Evolutionary conservation across 2,113 vertebrate genomes (phyloP).

Genomic region (Odontesthes bonariensis): DNA sequence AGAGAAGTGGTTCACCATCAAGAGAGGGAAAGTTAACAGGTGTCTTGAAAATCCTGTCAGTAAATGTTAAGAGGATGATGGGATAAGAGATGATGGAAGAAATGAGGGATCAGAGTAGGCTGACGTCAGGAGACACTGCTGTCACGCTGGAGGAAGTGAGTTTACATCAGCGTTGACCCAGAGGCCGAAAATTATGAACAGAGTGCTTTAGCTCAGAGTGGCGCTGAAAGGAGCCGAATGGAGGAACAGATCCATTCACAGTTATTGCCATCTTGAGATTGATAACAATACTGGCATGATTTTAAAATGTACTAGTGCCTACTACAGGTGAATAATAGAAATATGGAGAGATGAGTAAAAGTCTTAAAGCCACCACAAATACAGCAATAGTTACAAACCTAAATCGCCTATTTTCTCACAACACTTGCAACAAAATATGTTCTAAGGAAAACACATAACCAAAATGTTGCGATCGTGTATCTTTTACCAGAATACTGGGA

Average conservation of each 20-base stretch:
- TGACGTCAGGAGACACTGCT: slow-evolving; percentile 18
- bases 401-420: too few relatives aligned
- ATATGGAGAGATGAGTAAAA: too few relatives aligned
- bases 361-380: too few relatives aligned
- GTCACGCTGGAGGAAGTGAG: slow-evolving; percentile 21
- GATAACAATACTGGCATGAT: too few relatives aligned
- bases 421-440: too few relatives aligned
- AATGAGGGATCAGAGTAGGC: slow-evolving; percentile 20
- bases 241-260: slow-evolving; percentile 30
- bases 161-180: slow-evolving; percentile 54
- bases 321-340: too few relatives aligned
- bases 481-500: too few relatives aligned
- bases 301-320: too few relatives aligned
- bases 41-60: slow-evolving; percentile 58
- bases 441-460: too few relatives aligned
- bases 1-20: background rate
- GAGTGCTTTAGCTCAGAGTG: slow-evolving; percentile 12
- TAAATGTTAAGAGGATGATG: slow-evolving; percentile 49
- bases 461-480: too few relatives aligned
- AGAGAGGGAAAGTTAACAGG: slow-evolving; percentile 33
- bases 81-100: slow-evolving; percentile 32
- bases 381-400: too few relatives aligned
- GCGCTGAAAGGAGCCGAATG: slow-evolving; percentile 19
- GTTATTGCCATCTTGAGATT: background rate
- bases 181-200: slow-evolving; percentile 22